Base-by-base conservation (phyloP, 2,888 invertebrate genomes). In the Colletes collaris region DNA sequence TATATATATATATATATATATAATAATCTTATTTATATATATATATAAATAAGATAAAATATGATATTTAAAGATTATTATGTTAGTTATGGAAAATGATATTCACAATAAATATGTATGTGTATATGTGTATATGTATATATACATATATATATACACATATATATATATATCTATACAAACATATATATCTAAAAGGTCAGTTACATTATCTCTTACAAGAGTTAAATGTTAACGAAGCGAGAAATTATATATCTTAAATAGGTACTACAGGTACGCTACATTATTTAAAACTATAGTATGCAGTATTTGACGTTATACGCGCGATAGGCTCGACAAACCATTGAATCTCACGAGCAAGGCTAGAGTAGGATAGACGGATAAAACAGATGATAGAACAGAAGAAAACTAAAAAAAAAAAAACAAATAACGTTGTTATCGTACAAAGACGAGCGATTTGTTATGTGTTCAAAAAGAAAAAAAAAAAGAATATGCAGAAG, bases 401-500 rank as follows among this genome's bases (percentile, higher is more conserved):
- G 81, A 90, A 87, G 75, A 79, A 83, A 64, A 82, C 64, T 69
- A 76, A 79, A 81, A 80, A 77, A 49, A 19, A 55, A 64, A 64
- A 76, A 79, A 84, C 68, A 77, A 87, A 79, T 84, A 88, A 87
- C 66, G 77, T 88, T 86, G 86, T 90, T 91, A 92, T 91, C 91
- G 91, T 92, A 92, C 91, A 92, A 92, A 92, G 80, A 89, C 83
- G 91, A 92, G 89, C 91, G 91, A 91, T 92, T 91, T 91, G 91
- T 92, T 90, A 92, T 92, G 91, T 92, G 92, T 92, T 92, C 91
- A 92, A 91, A 91, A 64, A 37, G 59, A 44, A 40, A 46, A 40
- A 46, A 27, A 80, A 77, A 83, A 84, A 80, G 81, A 87, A 81
- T 83, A 75, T 60, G 73, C 58, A 76, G 60, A 83, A 72, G 75